Conservation (phyloP, 2,113 vertebrate species). For the Sarotherodon lohbergeri region DNA sequence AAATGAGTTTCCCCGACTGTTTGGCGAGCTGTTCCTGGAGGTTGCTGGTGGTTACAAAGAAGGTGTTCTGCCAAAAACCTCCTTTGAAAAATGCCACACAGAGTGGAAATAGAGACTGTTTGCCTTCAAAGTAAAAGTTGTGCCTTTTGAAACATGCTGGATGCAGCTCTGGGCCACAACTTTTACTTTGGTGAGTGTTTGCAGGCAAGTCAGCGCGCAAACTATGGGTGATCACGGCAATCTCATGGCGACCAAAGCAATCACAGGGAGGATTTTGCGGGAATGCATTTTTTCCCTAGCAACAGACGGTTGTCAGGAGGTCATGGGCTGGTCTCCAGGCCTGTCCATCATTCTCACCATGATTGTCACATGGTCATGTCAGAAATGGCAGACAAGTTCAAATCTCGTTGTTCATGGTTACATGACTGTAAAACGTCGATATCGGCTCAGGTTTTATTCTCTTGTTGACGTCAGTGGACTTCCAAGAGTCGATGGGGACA, state of each 20-base stretch:
- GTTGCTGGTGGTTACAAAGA: neutral
- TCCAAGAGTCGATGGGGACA: neutral
- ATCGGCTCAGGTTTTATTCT: neutral
- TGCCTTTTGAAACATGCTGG: neutral
- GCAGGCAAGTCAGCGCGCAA: neutral
- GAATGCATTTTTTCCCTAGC: neutral
- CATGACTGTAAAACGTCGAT: neutral
- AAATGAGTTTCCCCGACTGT: neutral
- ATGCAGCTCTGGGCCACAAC: neutral
- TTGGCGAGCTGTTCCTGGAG: neutral
- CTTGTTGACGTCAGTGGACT: neutral
- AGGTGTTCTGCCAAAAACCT: neutral
- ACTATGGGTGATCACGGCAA: accelerated
- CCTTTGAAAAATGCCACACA: neutral
- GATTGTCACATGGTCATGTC: neutral
- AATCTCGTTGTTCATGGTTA: neutral
- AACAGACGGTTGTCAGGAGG: neutral
- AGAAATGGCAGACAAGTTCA: neutral
- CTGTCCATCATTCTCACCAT: neutral
- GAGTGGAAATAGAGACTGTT: neutral
- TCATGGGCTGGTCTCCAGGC: neutral
- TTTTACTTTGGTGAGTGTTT: neutral
- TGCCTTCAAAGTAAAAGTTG: neutral
- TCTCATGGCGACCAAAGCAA: neutral
- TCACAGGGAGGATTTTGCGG: neutral